Base-by-base conservation (phyloP, 2,888 invertebrate genomes). In the Caenorhabditis imperialis region DNA sequence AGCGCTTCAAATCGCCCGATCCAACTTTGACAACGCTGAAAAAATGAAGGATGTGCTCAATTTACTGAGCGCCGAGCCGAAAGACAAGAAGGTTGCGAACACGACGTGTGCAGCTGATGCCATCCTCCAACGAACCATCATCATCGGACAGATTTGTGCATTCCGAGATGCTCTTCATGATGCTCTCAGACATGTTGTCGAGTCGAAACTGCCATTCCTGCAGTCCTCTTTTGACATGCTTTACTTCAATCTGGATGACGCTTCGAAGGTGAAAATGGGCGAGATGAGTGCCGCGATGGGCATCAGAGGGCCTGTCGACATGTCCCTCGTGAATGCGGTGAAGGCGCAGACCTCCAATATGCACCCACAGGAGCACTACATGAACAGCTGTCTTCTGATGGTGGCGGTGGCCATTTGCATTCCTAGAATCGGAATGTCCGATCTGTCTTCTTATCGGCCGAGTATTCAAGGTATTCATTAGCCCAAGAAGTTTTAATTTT, bases 251-350 rank as follows among this genome's bases (percentile, higher is more conserved):
- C 50, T 81, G n/a, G 83, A 83, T 22, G 79, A 77, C 20, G 58
- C 70, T n/a, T 75, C 61, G 7, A 76, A 79, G 50, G 71, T 79
- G 58, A 69, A 65, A 47, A 63, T 78, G 7, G 78, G 78, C 75
- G 99, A 99, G 90, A 95, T 99, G 95, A 95, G 96, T 2, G 94
- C 96, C 0, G 95, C 98, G 0, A 96, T 96, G 16, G 99, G 99
- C 0, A 90, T 97, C 71, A 91, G 92, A 0, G 96, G 96, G 88
- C 94, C 94, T 89, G 95, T 99, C 0, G 99, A 99, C 89, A 96
- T 98, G 0, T 94, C 95, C 0, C 90, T 99, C 54, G 94, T 96
- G 6, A 92, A 93, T 37, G 95, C 96, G 0, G 90, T 99, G 8
- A 92, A 94, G 82, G 92, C 93, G 73, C 95, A 97, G 38, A 77